phyloP scores from a whole-genome alignment of 2,888 invertebrate species.

The Plebejus melissa region DNA sequence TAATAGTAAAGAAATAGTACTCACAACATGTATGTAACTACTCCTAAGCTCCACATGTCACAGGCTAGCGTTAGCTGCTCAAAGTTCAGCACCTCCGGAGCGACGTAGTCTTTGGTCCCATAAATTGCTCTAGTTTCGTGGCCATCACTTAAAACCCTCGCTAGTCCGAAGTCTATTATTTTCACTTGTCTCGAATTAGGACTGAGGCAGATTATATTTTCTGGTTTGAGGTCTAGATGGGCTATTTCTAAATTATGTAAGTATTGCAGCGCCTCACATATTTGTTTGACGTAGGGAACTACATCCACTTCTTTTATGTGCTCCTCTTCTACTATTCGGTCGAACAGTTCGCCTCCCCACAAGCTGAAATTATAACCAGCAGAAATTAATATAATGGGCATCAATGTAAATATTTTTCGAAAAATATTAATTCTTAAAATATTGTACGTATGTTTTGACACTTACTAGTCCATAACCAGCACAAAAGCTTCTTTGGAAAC shows the following conservation, averaged over 20 bases:
- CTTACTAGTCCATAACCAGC: constrained; percentile 96
- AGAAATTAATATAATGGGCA: not conserved
- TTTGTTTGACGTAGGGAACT: constrained; percentile 92
- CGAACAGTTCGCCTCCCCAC: constrained; percentile 95
- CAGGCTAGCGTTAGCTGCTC: constrained; percentile 91
- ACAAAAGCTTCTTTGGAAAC: constrained; percentile 77
- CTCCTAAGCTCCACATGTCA: constrained; percentile 98
- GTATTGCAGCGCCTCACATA: constrained; percentile 93
- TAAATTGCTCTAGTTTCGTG: constrained; percentile 76
- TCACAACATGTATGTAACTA: constrained; percentile 95
- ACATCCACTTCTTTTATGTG: constrained; percentile 85
- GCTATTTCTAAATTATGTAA: constrained; percentile 91
- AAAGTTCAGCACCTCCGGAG: constrained; percentile 95
- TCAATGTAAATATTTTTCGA: not conserved
- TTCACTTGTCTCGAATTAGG: constrained; percentile 92
- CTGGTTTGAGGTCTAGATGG: constrained; percentile 96
- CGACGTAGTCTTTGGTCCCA: constrained; percentile 95
- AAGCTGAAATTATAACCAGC: constrained; percentile 79
- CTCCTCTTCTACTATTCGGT: constrained; percentile 94
- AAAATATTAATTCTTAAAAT: not conserved
- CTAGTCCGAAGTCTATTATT: constrained; percentile 96
- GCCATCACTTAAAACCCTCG: constrained; percentile 51
- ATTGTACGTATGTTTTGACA: constrained; percentile 39
- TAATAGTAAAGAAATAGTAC: constrained; percentile 49
- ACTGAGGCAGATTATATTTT: constrained; percentile 95